Percentiles rank a stretch among this genome's conserved stretches.
phyloP scores from a whole-genome alignment of 2,888 invertebrate genomes.

The Boloria euphrosyne region DNA sequence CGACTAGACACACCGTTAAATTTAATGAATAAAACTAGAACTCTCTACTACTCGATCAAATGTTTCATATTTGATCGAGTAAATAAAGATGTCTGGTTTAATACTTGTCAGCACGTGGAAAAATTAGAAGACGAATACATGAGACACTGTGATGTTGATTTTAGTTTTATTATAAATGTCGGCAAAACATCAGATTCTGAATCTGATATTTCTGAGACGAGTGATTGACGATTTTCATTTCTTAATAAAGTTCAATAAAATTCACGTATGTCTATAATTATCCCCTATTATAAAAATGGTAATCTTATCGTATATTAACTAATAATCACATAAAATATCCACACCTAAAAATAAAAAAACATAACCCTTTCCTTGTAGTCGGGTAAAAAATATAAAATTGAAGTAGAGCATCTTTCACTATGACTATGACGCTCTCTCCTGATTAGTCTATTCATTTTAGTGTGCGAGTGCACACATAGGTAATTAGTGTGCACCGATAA shows the following conservation, averaged over 20 bases:
- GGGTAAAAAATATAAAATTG: too few species aligned
- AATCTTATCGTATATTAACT: constrained; percentile 5
- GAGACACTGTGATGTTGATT: constrained; percentile 27
- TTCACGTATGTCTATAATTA: constrained; percentile 12
- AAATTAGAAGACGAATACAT: constrained; percentile 25
- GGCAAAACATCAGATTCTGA: constrained; percentile 16
- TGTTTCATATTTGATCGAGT: constrained; percentile 23
- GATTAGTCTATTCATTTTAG: too few species aligned
- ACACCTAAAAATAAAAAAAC: constrained; percentile 2
- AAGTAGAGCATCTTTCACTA: too few species aligned
- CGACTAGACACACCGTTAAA: too few species aligned
- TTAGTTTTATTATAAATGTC: constrained; percentile 28
- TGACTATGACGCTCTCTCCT: too few species aligned
- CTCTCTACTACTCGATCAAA: too few species aligned
- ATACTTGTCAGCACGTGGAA: constrained; percentile 26
- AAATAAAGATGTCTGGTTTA: constrained; percentile 23
- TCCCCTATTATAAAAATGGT: neutral
- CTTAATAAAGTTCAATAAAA: constrained; percentile 4
- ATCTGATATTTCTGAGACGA: constrained; percentile 8
- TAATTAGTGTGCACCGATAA: too few species aligned
- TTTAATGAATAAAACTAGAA: too few species aligned
- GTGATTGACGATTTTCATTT: constrained; percentile 11
- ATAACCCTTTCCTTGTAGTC: too few species aligned
- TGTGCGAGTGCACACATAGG: too few species aligned
- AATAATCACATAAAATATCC: constrained; percentile 8